Conservation (phyloP, 2,113 vertebrate species). For the Erythrocercus mccallii region DNA sequence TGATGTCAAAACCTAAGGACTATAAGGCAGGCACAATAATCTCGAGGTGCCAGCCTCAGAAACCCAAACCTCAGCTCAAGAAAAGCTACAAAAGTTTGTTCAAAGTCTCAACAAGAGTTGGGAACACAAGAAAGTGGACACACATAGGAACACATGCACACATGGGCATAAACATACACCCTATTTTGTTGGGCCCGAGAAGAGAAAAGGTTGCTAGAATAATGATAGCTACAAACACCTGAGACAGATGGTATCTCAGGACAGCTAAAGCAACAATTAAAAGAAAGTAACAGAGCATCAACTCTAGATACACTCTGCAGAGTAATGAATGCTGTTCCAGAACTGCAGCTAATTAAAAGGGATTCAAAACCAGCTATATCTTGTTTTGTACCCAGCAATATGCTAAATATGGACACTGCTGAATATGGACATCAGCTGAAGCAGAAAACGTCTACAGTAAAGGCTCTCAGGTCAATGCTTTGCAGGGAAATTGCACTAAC, state of each 20-base stretch:
- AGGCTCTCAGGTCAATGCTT: background rate
- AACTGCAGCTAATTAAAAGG: background rate
- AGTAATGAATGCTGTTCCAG: background rate
- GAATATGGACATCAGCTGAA: background rate
- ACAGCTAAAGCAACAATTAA: background rate
- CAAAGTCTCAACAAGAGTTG: rapidly evolving
- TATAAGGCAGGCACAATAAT: background rate
- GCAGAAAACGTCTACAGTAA: background rate
- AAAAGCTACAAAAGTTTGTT: background rate
- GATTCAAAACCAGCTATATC: background rate
- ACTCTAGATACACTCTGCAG: background rate
- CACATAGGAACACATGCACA: background rate
- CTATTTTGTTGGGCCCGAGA: background rate
- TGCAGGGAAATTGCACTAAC: background rate
- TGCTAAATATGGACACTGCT: background rate
- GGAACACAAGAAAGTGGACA: background rate
- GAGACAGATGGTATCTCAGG: background rate
- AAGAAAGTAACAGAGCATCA: background rate
- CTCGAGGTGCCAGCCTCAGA: background rate
- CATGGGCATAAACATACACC: rapidly evolving
- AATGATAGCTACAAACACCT: background rate
- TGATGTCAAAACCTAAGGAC: background rate
- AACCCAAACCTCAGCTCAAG: background rate
- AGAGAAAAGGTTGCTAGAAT: background rate
- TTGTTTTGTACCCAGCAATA: background rate